These are phyloP conservation scores for Brachyrhaphis roseni DNA, from an alignment of 2,797 vertebrate genomes.

Conservation along the genomic window DNA sequence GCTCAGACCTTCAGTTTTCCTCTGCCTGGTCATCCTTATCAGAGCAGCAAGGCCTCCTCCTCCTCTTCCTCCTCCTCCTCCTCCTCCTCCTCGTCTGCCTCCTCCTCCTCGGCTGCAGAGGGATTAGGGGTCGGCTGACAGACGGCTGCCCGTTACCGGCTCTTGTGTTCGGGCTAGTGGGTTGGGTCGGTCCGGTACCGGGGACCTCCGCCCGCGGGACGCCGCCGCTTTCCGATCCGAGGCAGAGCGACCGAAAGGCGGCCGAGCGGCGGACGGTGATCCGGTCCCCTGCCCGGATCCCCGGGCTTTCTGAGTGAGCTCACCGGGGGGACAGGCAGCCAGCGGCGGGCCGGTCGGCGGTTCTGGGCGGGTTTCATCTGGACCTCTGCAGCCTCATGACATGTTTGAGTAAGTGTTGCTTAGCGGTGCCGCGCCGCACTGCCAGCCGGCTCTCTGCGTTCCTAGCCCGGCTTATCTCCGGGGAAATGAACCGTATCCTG, in stretches of 20 bases:
- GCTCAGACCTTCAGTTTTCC: constrained; percentile 23
- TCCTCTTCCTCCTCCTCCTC: constrained; percentile 12
- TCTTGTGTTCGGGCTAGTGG: constrained; percentile 40
- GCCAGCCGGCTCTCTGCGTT: not conserved
- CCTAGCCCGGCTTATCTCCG: not conserved
- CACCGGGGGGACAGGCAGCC: constrained; percentile 35
- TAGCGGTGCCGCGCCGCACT: constrained; percentile 4
- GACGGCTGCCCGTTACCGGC: constrained; percentile 62
- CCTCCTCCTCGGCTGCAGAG: constrained; percentile 41
- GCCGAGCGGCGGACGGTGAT: constrained; percentile 32
- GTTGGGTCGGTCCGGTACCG: constrained; percentile 54
- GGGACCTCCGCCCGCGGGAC: constrained; percentile 42
- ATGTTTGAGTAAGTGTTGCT: constrained; percentile 84
- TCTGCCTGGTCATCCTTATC: constrained; percentile 34
- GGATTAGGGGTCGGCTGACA: constrained; percentile 72
- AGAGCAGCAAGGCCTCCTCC: constrained; percentile 27
- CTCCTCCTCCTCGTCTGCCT: constrained; percentile 11
- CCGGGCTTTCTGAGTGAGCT: constrained; percentile 37
- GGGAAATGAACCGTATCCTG: constrained; percentile 3
- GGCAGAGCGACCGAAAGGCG: constrained; percentile 37
- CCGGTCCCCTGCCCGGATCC: constrained; percentile 21
- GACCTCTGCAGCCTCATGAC: constrained; percentile 69
- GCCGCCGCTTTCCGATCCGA: constrained; percentile 24
- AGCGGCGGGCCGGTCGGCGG: constrained; percentile 6
- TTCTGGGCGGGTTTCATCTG: constrained; percentile 38